A percentile compares a stretch with the other conserved stretches of the same genome.
These are phyloP conservation scores for Astatotilapia flaviijosephi DNA, from an alignment of 2,113 vertebrate genomes.

Conservation along the genomic window DNA sequence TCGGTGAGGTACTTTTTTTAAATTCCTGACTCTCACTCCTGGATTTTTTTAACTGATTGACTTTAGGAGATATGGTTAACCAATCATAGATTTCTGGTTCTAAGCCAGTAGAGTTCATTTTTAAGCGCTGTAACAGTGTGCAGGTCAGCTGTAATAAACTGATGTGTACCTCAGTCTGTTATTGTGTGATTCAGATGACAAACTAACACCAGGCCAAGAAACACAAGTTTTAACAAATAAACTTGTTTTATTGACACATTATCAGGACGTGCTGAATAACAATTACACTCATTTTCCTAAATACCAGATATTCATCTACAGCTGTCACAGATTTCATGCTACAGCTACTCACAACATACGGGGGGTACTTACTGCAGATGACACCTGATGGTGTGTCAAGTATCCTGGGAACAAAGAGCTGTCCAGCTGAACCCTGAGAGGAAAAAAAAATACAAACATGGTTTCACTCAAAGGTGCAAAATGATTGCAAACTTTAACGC, in stretches of 20 bases:
- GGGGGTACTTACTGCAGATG: constrained; percentile 23
- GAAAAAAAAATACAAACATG: background rate
- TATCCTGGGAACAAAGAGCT: background rate
- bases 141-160: constrained; percentile 55
- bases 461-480: background rate
- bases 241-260: constrained; percentile 39
- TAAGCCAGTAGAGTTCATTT: constrained; percentile 5
- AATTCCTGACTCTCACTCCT: constrained; percentile 2
- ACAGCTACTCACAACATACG: background rate
- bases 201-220: background rate
- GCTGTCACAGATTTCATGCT: background rate
- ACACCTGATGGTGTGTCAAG: background rate
- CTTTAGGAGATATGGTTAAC: constrained; percentile 37
- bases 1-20: background rate
- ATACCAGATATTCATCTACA: background rate
- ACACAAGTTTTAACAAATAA: background rate
- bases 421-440: background rate
- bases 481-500: background rate
- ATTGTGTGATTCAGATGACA: background rate
- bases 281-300: background rate
- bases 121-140: constrained; percentile 26
- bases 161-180: constrained; percentile 25
- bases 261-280: background rate
- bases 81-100: constrained; percentile 29
- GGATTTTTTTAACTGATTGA: constrained; percentile 12